phyloP scores from a whole-genome alignment of 92 coral and sea anemone species.

The Phenganax marumi region DNA sequence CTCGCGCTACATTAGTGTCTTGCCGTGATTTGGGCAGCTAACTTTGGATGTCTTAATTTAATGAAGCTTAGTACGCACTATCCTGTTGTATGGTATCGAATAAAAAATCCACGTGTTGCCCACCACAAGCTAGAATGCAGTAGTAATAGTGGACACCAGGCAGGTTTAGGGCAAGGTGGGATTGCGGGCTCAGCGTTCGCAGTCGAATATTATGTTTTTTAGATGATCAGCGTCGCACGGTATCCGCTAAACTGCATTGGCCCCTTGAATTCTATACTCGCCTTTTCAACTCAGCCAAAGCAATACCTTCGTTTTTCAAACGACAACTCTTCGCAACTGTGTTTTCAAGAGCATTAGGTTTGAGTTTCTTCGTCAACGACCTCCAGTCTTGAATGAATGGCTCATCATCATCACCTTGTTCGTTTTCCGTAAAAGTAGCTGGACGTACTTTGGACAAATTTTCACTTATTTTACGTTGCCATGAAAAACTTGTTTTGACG shows the following conservation, averaged over 20 bases:
- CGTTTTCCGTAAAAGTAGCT: slow-evolving; percentile 31
- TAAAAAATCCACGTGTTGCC: no score
- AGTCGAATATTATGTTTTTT: no score
- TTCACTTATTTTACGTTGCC: slow-evolving; percentile 32
- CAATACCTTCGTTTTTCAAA: slow-evolving; percentile 73
- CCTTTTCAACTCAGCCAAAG: slow-evolving; percentile 82
- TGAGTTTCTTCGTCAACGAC: slow-evolving; percentile 53
- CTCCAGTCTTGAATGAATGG: slow-evolving; percentile 64
- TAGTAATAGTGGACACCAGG: slow-evolving; percentile 16
- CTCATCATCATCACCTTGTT: slow-evolving; percentile 35
- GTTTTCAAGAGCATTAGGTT: slow-evolving; percentile 54
- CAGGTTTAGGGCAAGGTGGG: slow-evolving; percentile 4
- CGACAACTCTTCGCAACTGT: slow-evolving; percentile 60
- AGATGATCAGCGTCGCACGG: slow-evolving; percentile 34
- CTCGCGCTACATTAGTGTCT: no score
- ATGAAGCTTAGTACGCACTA: no score
- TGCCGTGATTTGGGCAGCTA: no score
- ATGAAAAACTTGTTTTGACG: slow-evolving; percentile 35
- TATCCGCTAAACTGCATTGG: no score
- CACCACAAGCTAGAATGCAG: no score
- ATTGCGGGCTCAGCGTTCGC: no score
- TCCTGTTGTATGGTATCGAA: no score
- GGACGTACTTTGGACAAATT: slow-evolving; percentile 13
- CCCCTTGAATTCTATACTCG: slow-evolving; percentile 2
- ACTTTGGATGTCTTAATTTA: no score